Evolutionary conservation across 2,113 vertebrate genomes (phyloP).

Genomic region (Corydoras maculifer): DNA sequence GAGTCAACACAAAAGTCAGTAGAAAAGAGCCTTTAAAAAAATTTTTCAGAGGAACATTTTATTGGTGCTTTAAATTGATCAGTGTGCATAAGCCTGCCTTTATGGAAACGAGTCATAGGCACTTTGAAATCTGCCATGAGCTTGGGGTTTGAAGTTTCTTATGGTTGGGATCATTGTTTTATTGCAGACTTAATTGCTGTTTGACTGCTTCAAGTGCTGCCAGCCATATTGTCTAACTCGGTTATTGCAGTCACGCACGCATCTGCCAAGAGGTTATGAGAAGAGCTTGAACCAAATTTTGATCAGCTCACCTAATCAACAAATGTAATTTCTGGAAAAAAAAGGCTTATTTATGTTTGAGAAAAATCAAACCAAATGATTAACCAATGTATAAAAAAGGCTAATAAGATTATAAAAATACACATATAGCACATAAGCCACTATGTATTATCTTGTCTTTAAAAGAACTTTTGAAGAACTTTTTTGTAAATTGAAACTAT

Average conservation of each 20-base stretch:
- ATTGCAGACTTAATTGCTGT: constrained; percentile 22
- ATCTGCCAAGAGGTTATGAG: constrained; percentile 13
- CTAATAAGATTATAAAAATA: not conserved
- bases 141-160: constrained; percentile 14
- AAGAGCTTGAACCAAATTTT: constrained; percentile 15
- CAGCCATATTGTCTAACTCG: constrained; percentile 18
- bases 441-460: not conserved
- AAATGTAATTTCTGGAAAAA: constrained; percentile 7
- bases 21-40: constrained; percentile 25
- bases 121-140: constrained; percentile 12
- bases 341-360: not conserved
- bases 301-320: constrained; percentile 17
- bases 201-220: constrained; percentile 9
- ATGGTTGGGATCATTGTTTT: constrained; percentile 17
- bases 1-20: constrained; percentile 22
- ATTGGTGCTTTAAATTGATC: constrained; percentile 30
- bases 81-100: constrained; percentile 1
- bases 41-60: constrained; percentile 23
- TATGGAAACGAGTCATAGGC: constrained; percentile 24
- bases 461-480: not conserved
- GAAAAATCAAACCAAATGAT: constrained; percentile 19
- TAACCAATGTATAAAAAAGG: constrained; percentile 7
- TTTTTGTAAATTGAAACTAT: not conserved
- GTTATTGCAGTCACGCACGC: not conserved
- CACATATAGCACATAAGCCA: not conserved